phyloP scores from a whole-genome alignment of 2,113 vertebrate genomes.

The Carassius auratus region DNA sequence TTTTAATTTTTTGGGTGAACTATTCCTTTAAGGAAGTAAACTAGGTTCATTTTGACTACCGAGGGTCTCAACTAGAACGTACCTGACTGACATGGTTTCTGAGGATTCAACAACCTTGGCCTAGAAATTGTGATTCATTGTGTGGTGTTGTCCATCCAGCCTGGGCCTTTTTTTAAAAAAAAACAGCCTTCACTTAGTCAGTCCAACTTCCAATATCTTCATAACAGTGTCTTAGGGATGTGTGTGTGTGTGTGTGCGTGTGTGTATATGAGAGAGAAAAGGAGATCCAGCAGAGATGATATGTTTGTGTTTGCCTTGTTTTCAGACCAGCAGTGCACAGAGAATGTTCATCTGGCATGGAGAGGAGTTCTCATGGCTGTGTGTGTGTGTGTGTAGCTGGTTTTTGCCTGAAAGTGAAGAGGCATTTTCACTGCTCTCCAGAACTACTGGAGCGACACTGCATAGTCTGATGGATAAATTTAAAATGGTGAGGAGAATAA shows the following conservation, averaged over 20 bases:
- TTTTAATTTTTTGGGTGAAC: not conserved
- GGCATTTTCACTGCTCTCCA: slow-evolving; percentile 41
- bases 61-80: not conserved
- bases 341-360: slow-evolving; percentile 20
- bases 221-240: not conserved
- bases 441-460: slow-evolving; percentile 44
- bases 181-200: not conserved
- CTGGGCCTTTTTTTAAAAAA: not conserved
- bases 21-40: too few species aligned
- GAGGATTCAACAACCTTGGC: not conserved
- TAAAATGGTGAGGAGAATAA: slow-evolving; percentile 38
- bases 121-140: not conserved
- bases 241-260: too few species aligned
- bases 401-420: slow-evolving; percentile 27
- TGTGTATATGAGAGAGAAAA: not conserved
- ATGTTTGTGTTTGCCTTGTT: slow-evolving; percentile 19
- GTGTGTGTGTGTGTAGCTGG: not conserved
- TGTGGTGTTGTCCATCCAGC: not conserved
- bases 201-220: not conserved
- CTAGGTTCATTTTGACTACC: not conserved
- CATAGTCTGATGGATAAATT: slow-evolving; percentile 40
- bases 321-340: slow-evolving; percentile 13
- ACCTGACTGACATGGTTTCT: slow-evolving; percentile 6
- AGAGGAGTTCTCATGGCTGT: slow-evolving; percentile 19
- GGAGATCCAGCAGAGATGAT: not conserved